Base-by-base conservation (phyloP, 1,140 invertebrate genomes). In the Harlomillsia oculata region DNA sequence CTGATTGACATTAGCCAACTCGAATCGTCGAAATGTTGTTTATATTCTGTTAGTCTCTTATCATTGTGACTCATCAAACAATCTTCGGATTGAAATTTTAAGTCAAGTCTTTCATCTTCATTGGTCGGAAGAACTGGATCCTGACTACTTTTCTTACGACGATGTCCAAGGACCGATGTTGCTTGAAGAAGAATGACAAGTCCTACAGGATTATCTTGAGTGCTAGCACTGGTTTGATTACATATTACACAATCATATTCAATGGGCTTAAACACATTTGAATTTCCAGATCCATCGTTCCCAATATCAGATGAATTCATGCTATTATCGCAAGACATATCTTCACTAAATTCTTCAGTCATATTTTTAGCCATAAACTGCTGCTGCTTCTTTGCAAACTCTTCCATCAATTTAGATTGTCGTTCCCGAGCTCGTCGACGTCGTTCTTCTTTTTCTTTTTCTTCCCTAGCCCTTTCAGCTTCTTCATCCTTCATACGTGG, bases 241-340 rank as follows among this genome's bases (percentile, higher is more conserved):
- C 93, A 97, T 67, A 97, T 97, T 44, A 93, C 90, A 76, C 94
- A 97, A 70, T 95, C 87, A 71, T 93, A 96, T 71, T 89, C 85
- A 56, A 69, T 66, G 21, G 68, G 80, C 71, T 80, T 81, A 69
- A 75, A 82, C 66, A 72, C 64, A 36, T 25, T 54, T n/a, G n/a
- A n/a, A n/a, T n/a, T n/a, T n/a, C n/a, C n/a, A n/a, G n/a, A n/a
- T 30, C 40, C 32, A 23, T 40, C 52, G 26, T 41, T 56, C 43
- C 20, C 37, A 18, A 28, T 30, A 30, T 48, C 45, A 13, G 45
- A 48, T 16, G 45, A 48, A 48, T 48, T 48, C 45, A 48, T 23
- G 44, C 44, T 46, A 37, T 41, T 18, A 18, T 41, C 32, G 28
- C 21, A 14, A 8, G 14, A 21, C 36, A 36, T 29, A 5, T 53